Base-by-base conservation (phyloP, 2,797 vertebrate genomes). In the Trachurus trachurus region DNA sequence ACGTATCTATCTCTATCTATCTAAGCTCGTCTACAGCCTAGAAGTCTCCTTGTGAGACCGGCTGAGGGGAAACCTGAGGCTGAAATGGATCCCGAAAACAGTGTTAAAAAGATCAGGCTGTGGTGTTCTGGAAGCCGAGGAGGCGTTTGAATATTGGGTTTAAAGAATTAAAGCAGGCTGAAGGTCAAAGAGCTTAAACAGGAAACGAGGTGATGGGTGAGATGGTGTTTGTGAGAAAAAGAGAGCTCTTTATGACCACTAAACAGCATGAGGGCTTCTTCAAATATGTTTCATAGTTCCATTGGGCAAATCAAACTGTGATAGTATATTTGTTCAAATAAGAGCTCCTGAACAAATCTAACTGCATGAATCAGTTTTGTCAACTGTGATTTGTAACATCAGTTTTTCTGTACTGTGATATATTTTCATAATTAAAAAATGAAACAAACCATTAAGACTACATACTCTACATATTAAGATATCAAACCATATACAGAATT, bases 41-140 rank as follows among this genome's bases (percentile, higher is more conserved):
- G 56, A 56, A 39, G 66, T 37, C 42, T 59, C 47, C 44, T 59
- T 64, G 34, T 29, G 34, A 45, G 39, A 29, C 62, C 50, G 77
- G 76, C 34, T 40, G 76, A 64, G 6, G 42, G 61, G 76, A 83
- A 88, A 87, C 58, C 26, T 59, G 68, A 85, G 61, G 67, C 80
- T 66, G 73, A 81, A 82, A 82, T 11, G 6, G 70, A 81, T 78
- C 77, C 74, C 69, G 19, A 68, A 81, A 82, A 81, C 66, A 42
- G 26, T 34, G 67, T 72, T 69, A 58, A 83, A 81, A 49, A 26
- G 56, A 81, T 76, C 40, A 6, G 57, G 45, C 69, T 63, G 73
- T 66, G 21, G 58, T 66, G 73, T 70, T 59, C 60, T 21, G 19
- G 66, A 72, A 21, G 68, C 65, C 10, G 67, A 68, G 61, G 42